Evolutionary conservation across 2,113 vertebrate species (phyloP).

Genomic region (Terrapene triunguis): DNA sequence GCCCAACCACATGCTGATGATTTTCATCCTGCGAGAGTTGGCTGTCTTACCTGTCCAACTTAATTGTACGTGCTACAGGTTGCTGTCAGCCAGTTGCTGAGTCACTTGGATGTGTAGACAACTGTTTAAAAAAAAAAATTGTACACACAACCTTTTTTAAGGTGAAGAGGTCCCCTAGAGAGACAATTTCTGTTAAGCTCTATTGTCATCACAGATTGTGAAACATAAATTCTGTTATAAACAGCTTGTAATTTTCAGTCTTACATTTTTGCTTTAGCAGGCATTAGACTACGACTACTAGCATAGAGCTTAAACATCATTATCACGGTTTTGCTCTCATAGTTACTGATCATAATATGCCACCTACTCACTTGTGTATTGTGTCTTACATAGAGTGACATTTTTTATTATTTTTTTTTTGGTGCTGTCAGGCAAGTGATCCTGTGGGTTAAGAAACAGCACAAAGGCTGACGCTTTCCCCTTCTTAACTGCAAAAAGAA

Average conservation of each 20-base stretch:
- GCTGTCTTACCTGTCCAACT: background rate
- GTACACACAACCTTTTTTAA: background rate
- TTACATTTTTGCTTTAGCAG: conserved; percentile 61
- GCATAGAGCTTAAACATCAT: conserved; percentile 62
- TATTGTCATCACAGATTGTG: conserved; percentile 65
- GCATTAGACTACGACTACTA: conserved; percentile 51
- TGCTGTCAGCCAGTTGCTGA: conserved; percentile 60
- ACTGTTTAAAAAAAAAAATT: conserved; percentile 6
- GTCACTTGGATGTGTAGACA: conserved; percentile 60
- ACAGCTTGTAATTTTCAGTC: conserved; percentile 75
- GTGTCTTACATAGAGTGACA: background rate
- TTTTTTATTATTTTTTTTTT: background rate
- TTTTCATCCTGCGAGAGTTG: conserved; percentile 31
- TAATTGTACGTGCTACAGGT: conserved; percentile 49
- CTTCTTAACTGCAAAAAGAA: background rate
- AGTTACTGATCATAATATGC: conserved; percentile 56
- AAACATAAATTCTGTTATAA: conserved; percentile 72
- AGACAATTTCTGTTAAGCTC: conserved; percentile 67
- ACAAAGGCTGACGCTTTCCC: background rate
- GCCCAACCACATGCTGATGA: background rate
- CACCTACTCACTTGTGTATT: conserved; percentile 26
- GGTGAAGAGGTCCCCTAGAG: conserved; percentile 64
- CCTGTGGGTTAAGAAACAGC: background rate
- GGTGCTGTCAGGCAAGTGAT: background rate
- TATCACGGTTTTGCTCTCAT: conserved; percentile 49